phyloP scores from a whole-genome alignment of 2,113 vertebrate species.

The Ancistrus triradiatus region DNA sequence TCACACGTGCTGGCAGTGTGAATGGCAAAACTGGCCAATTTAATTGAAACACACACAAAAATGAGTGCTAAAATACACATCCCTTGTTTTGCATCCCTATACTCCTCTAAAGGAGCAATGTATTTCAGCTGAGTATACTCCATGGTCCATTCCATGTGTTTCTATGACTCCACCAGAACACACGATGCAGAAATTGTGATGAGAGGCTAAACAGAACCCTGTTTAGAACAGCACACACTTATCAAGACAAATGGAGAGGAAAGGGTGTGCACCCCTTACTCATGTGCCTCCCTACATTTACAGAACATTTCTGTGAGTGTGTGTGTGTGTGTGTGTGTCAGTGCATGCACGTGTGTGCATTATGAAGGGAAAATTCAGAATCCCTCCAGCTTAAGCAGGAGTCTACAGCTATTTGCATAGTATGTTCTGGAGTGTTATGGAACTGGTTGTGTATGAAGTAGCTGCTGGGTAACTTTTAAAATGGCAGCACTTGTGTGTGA shows the following conservation, averaged over 20 bases:
- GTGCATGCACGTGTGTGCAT: slow-evolving; percentile 22
- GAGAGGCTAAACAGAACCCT: neutral
- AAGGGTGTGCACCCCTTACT: neutral
- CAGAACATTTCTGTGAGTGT: too few relatives aligned
- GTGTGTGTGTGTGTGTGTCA: too few relatives aligned
- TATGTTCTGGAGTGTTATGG: too few relatives aligned
- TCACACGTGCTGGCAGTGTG: too few relatives aligned
- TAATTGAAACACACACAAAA: too few relatives aligned
- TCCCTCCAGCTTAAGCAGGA: slow-evolving; percentile 34
- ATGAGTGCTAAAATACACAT: too few relatives aligned
- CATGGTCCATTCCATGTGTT: too few relatives aligned
- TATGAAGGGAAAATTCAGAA: neutral
- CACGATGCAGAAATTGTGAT: neutral
- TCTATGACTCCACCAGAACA: neutral
- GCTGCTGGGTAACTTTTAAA: slow-evolving; percentile 41
- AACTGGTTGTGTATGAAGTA: slow-evolving; percentile 37
- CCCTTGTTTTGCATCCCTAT: neutral
- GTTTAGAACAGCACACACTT: neutral
- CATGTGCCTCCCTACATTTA: too few relatives aligned
- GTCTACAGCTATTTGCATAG: slow-evolving; percentile 41
- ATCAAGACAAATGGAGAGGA: neutral
- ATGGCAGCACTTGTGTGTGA: slow-evolving; percentile 22
- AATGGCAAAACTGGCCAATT: too few relatives aligned
- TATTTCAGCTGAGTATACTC: neutral
- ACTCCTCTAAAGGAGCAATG: too few relatives aligned